Percentiles rank a stretch among this genome's conserved stretches.
These are phyloP conservation scores for Zaprionus bogoriensis DNA, from an alignment of 2,888 invertebrate species.

Conservation along the genomic window DNA sequence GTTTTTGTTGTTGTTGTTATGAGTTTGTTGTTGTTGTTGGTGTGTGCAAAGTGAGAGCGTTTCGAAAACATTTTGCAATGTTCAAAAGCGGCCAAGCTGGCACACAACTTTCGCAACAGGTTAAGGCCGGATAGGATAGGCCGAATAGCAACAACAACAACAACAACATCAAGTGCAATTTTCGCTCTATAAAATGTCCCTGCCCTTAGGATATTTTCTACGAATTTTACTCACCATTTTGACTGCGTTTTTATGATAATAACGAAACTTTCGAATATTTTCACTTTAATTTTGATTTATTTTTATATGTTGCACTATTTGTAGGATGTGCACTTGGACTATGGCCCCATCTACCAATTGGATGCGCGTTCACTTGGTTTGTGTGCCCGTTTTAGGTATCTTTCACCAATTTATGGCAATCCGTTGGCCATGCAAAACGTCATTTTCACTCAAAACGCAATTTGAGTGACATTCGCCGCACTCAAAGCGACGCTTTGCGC, in stretches of 20 bases:
- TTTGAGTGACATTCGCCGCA: constrained; percentile 55
- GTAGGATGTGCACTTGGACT: constrained; percentile 32
- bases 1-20: background rate
- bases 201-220: background rate
- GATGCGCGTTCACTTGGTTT: constrained; percentile 57
- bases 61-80: constrained; percentile 51
- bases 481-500: constrained; percentile 68
- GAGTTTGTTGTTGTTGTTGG: background rate
- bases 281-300: background rate
- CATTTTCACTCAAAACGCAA: constrained; percentile 77
- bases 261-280: background rate
- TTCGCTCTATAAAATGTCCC: background rate
- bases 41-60: constrained; percentile 22
- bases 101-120: constrained; percentile 71
- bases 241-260: background rate
- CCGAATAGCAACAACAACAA: background rate
- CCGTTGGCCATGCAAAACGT: constrained; percentile 68
- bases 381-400: constrained; percentile 68
- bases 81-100: constrained; percentile 44
- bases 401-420: constrained; percentile 79
- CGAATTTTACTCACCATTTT: constrained; percentile 62
- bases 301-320: background rate
- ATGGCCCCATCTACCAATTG: constrained; percentile 50
- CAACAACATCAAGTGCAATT: constrained; percentile 8
- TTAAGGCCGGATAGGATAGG: constrained; percentile 39